These are phyloP conservation scores for Phaethon lepturus DNA, from an alignment of 2,113 vertebrate genomes.

Conservation along the genomic window DNA sequence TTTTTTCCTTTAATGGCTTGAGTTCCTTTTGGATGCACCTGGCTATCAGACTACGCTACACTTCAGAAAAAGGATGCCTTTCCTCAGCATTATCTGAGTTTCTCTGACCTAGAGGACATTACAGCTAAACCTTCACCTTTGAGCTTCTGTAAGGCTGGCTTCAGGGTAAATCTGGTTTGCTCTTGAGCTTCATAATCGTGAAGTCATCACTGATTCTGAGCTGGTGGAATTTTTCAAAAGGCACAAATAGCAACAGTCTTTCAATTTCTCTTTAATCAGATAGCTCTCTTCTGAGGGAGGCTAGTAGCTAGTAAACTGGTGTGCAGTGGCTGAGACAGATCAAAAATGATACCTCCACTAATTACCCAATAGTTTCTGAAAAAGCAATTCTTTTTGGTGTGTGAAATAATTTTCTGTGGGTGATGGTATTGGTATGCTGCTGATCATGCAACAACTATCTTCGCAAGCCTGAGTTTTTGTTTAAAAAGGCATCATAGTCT, in stretches of 20 bases:
- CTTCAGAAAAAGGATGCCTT: not conserved
- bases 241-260: not conserved
- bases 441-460: not conserved
- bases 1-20: not conserved
- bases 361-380: not conserved
- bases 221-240: not conserved
- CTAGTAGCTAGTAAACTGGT: not conserved
- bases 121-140: not conserved
- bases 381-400: not conserved
- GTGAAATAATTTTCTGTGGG: not conserved
- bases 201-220: not conserved
- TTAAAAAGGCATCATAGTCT: slow-evolving; percentile 38
- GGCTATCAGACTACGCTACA: not conserved
- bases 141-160: not conserved
- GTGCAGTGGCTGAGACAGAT: not conserved
- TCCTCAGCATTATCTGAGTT: not conserved
- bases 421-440: not conserved
- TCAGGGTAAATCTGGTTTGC: not conserved
- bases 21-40: not conserved
- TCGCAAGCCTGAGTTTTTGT: slow-evolving; percentile 9
- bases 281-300: not conserved
- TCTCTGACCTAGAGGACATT: not conserved
- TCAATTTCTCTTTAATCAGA: not conserved
- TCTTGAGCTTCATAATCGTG: not conserved
- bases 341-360: not conserved